A percentile compares a stretch with the other conserved stretches of the same genome.
phyloP scores from a whole-genome alignment of 2,797 vertebrate genomes.

The Tenualosa thibaudeaui region DNA sequence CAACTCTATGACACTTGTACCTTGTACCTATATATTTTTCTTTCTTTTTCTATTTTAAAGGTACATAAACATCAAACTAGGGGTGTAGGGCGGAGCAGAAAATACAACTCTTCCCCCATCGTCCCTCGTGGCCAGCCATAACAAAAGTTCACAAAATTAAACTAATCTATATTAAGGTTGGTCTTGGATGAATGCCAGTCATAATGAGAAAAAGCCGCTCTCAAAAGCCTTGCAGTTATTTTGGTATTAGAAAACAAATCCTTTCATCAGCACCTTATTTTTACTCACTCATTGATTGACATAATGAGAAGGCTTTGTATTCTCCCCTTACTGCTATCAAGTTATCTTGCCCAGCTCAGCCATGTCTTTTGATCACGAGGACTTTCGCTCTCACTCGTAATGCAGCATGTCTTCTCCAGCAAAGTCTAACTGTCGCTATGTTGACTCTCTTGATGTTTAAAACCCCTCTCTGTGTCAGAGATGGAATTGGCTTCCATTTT shows the following conservation, averaged over 20 bases:
- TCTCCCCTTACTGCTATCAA: not conserved
- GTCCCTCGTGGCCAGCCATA: not conserved
- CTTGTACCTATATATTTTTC: no score
- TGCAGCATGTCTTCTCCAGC: not conserved
- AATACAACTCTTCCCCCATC: no score
- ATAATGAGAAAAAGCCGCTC: not conserved
- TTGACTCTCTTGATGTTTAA: not conserved
- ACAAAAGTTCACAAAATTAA: not conserved
- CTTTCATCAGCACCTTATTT: constrained; percentile 17
- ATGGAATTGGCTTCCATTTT: constrained; percentile 3
- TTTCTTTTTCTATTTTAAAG: no score
- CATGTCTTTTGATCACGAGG: constrained; percentile 8
- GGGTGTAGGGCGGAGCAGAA: no score
- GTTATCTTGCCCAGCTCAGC: not conserved
- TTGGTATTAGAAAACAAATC: constrained; percentile 17
- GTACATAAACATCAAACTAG: no score
- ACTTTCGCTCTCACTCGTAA: not conserved
- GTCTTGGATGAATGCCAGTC: not conserved
- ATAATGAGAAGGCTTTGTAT: constrained; percentile 1
- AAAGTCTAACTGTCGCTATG: not conserved
- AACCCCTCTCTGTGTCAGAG: not conserved
- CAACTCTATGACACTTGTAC: no score
- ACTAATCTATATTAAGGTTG: not conserved
- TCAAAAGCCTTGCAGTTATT: not conserved
- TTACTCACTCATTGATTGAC: constrained; percentile 6